phyloP scores from a whole-genome alignment of 2,888 invertebrate genomes.

The Apotomis betuletana region DNA sequence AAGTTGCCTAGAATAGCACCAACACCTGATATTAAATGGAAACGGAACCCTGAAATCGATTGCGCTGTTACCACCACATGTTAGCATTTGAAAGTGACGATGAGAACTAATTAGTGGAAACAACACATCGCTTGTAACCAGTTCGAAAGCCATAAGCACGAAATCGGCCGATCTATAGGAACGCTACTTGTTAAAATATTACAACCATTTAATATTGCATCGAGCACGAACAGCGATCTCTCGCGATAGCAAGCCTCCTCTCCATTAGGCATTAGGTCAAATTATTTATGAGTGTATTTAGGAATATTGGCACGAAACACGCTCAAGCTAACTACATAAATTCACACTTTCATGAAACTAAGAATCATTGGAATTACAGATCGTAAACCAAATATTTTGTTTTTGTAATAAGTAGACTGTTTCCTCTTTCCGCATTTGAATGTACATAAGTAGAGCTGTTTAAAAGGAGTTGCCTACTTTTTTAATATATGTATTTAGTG shows the following conservation, averaged over 20 bases:
- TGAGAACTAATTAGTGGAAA: constrained; percentile 17
- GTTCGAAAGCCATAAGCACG: background rate
- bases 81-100: constrained; percentile 7
- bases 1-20: too few species aligned
- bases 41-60: background rate
- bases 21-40: too few species aligned
- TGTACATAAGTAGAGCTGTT: too few species aligned
- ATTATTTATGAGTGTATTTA: constrained; percentile 31
- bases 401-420: too few species aligned
- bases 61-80: background rate
- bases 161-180: constrained; percentile 12
- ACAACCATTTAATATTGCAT: constrained; percentile 28
- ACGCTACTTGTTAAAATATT: constrained; percentile 32
- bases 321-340: background rate
- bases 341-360: constrained; percentile 1
- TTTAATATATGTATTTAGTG: too few species aligned
- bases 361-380: background rate
- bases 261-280: constrained; percentile 36
- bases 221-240: constrained; percentile 27
- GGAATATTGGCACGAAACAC: constrained; percentile 21
- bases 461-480: too few species aligned
- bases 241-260: constrained; percentile 32
- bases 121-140: constrained; percentile 1
- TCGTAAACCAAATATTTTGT: background rate
- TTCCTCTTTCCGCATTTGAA: too few species aligned